Evolutionary conservation across 2,797 vertebrate genomes (phyloP), one percentile per base, ranked within the genome.

Genomic region (Malurus splendens): DNA sequence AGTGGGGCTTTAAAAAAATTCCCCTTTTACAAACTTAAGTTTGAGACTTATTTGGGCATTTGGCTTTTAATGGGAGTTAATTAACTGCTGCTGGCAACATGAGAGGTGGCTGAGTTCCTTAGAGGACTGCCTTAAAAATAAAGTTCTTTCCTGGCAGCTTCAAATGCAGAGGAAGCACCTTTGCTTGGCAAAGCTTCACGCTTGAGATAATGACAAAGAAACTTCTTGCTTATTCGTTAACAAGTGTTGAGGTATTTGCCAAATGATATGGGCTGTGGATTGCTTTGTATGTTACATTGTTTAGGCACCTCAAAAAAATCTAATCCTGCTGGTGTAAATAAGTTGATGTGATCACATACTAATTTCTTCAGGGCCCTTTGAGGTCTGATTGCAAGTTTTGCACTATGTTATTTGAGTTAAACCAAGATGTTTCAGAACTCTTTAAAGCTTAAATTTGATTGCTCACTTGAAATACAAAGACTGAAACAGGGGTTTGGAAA

Each of bases 21-120:
- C 3, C 1, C 0, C 4, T 39, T n/a, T 38, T 33, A 1, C 1
- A n/a, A 38, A 2, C 12, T 24, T 30, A 6, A 45, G 7, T 52
- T 66, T 13, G 12, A 8, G 14, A 2, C 0, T 57, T 33, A 0
- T 33, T 7, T 33, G 25, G 25, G 15, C 5, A 0, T 45, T 68
- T 73, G 25, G 6, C 8, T 82, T 44, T 41, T 67, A 24, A 41
- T 5, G 20, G 10, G 27, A 14, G 2, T 56, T 19, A 6, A 2
- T 55, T 33, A 10, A 23, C 8, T 52, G 45, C 23, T 1, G 4
- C 39, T 79, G 33, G 16, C 41, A 67, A 4, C 18, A 0, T 1
- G 32, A 19, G 36, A 61, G 23, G 6, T 3, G 4, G 27, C 12
- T 2, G 57, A 32, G 44, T 18, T 57, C 41, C 66, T 44, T 55